Evolutionary conservation across 2,888 invertebrate species (phyloP).

Genomic region (Chrysolina americana): DNA sequence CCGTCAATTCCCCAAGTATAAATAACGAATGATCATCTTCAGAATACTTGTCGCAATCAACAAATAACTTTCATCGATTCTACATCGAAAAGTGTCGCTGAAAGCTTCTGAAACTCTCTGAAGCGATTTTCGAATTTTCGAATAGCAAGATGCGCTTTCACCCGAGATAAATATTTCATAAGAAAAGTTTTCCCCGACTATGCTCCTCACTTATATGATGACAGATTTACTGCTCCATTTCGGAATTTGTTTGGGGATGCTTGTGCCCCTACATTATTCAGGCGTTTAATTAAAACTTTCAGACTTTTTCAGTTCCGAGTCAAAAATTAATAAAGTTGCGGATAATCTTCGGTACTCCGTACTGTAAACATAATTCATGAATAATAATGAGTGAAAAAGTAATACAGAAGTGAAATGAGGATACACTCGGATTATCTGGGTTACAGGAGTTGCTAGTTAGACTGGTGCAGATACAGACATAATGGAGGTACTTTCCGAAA

Average conservation of each 20-base stretch:
- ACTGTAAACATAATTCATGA: constrained; percentile 36
- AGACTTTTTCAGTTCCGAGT: constrained; percentile 36
- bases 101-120: constrained; percentile 6
- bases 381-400: constrained; percentile 30
- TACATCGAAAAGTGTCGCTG: neutral
- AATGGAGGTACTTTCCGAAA: neutral
- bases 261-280: constrained; percentile 45
- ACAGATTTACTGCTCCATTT: constrained; percentile 53
- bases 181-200: constrained; percentile 45
- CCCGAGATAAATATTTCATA: constrained; percentile 47
- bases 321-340: constrained; percentile 43
- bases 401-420: constrained; percentile 25
- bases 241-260: constrained; percentile 44
- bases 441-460: neutral
- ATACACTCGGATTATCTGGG: neutral
- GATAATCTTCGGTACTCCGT: constrained; percentile 35
- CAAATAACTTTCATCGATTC: neutral
- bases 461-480: neutral
- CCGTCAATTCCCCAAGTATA: no score
- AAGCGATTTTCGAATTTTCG: constrained; percentile 20
- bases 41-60: neutral
- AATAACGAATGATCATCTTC: neutral
- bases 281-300: constrained; percentile 50
- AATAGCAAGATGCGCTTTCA: neutral
- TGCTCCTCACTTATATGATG: constrained; percentile 40